Conservation (phyloP, 2,113 vertebrate species). For the Helogale parvula region DNA sequence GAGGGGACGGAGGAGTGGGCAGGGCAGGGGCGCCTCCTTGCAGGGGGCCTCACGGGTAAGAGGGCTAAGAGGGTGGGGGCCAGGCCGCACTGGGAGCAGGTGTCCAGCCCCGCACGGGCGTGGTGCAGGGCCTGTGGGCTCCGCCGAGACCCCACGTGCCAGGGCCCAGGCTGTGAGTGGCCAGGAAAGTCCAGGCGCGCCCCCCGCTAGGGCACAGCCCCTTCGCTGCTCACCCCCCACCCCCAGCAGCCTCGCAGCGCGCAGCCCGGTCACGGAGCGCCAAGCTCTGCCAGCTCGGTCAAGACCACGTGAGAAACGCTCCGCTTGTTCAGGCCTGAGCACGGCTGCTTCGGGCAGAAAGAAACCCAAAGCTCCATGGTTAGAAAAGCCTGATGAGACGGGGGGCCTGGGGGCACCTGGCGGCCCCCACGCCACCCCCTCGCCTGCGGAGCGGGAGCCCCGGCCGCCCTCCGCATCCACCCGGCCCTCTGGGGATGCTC, state of each 20-base stretch:
- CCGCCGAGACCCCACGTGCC: background rate
- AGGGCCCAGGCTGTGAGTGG: background rate
- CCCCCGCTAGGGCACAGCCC: rapidly evolving
- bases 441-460: background rate
- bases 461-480: rapidly evolving
- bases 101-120: background rate
- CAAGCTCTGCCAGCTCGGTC: rapidly evolving
- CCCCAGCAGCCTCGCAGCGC: rapidly evolving
- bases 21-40: no score
- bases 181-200: background rate
- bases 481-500: background rate
- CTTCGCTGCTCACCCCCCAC: background rate
- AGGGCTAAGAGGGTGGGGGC: background rate
- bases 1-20: background rate
- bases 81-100: background rate
- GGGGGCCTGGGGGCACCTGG: background rate
- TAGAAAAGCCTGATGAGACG: background rate
- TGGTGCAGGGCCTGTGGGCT: background rate
- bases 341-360: background rate
- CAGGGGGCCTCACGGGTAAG: background rate
- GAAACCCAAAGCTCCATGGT: background rate
- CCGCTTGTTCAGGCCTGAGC: background rate
- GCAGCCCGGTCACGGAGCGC: no score
- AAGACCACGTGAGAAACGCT: rapidly evolving
- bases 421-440: background rate